Base-by-base conservation (phyloP, 1,140 invertebrate species). In the Nephotettix cincticeps region DNA sequence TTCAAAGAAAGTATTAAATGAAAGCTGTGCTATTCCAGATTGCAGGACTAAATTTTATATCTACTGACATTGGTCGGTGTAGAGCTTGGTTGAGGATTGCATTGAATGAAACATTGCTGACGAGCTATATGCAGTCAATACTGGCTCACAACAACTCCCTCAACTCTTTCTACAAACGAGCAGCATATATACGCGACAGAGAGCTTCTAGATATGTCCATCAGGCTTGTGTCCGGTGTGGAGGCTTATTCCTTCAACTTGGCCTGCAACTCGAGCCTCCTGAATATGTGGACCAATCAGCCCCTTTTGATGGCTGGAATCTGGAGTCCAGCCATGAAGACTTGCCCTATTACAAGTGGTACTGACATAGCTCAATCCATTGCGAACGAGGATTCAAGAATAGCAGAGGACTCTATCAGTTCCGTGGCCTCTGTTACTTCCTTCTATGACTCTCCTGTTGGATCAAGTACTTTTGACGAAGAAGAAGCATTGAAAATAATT, bases 61-160 rank as follows among this genome's bases (percentile, higher is more conserved):
- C 87, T 17, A 94, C 91, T 1, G 95, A 98, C 80, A 90, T 96
- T 72, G 96, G 96, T 0, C 88, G 93, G 71, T 95, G 94, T 76
- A 83, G 96, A 72, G 93, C 94, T 4, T 98, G 95, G 96, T 85
- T 98, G 9, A 84, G 96, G 1, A 79, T 94, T 66, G 91, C 93
- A 0, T 80, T 98, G 0, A 98, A 98, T 80, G 95, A 98, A 76
- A 92, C 91, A 3, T 80, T 97, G 0, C 82, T 98, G 51, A 89
- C 90, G 1, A 95, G 93, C 54, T 98, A 97, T 78, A 82, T 98
- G 40, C 86, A 88, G 45, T 90, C 92, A 1, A 89, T 96, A 76
- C 81, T 87, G 0, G 85, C 87, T 63, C 90, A 95, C 77, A 84
- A 85, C 68, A 86, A 83, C n/a, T 82, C 88, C 0, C 78, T 97